These are phyloP conservation scores for Clitarchus hookeri DNA, from an alignment of 2,888 invertebrate genomes.

Conservation along the genomic window DNA sequence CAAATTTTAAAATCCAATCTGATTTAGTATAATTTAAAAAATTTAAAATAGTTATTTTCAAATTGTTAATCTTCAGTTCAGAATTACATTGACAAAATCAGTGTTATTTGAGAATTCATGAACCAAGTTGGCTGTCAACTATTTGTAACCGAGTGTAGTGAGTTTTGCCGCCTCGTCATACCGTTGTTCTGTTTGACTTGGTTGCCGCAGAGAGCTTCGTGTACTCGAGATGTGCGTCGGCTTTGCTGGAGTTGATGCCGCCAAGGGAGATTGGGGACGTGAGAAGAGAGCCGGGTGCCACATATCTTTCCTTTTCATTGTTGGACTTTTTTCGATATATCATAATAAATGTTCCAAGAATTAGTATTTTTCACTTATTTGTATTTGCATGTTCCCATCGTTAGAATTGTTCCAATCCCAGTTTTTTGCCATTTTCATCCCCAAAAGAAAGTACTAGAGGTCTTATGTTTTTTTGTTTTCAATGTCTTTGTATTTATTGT, in stretches of 20 bases:
- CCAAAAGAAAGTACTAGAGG: not conserved
- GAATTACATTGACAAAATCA: too few relatives aligned
- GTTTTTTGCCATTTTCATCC: not conserved
- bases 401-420: not conserved
- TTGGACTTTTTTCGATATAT: constrained; percentile 20
- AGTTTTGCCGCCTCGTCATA: too few relatives aligned
- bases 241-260: not conserved
- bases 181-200: too few relatives aligned
- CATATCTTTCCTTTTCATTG: constrained; percentile 21
- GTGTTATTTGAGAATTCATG: too few relatives aligned
- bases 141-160: too few relatives aligned
- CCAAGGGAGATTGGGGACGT: not conserved
- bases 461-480: not conserved
- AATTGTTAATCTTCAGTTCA: too few relatives aligned
- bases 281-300: not conserved
- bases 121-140: too few relatives aligned
- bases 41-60: too few relatives aligned
- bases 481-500: not conserved
- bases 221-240: not conserved
- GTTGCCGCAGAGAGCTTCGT: not conserved
- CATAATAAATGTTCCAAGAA: constrained; percentile 17
- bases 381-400: not conserved
- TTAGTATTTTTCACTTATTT: constrained; percentile 20
- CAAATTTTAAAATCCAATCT: too few relatives aligned
- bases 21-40: too few relatives aligned